Percentiles rank a stretch among this genome's conserved stretches.
phyloP scores from a whole-genome alignment of 2,113 vertebrate genomes.

The Pelecanus crispus region DNA sequence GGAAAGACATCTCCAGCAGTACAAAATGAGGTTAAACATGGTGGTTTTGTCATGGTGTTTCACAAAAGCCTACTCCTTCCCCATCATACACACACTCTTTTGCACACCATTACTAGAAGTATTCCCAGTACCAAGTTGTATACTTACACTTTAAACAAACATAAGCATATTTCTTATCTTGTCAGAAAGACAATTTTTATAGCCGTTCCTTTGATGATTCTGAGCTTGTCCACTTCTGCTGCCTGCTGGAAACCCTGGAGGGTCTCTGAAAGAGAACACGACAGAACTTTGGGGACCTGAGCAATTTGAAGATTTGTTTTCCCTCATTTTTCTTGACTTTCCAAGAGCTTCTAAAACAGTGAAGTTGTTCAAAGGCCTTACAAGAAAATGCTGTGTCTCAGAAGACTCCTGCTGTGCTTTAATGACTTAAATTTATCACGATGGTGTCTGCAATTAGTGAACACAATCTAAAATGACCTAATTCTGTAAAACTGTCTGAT shows the following conservation, averaged over 20 bases:
- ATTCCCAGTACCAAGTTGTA: background rate
- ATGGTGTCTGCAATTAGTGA: slow-evolving; percentile 34
- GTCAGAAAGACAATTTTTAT: background rate
- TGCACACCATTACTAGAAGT: background rate
- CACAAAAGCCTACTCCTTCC: background rate
- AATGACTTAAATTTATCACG: slow-evolving; percentile 56
- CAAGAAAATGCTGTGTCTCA: slow-evolving; percentile 41
- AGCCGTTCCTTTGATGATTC: background rate
- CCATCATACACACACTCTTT: background rate
- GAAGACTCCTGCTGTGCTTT: slow-evolving; percentile 58
- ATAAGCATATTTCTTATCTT: slow-evolving; percentile 18
- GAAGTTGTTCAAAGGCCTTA: slow-evolving; percentile 42
- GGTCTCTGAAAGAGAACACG: background rate
- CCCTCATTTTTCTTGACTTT: slow-evolving; percentile 26
- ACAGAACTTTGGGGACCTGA: background rate
- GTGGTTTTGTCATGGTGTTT: background rate
- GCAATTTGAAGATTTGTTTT: slow-evolving; percentile 35
- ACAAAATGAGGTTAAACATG: background rate
- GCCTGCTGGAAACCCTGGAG: slow-evolving; percentile 4
- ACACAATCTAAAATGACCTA: slow-evolving; percentile 12
- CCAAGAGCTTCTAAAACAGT: slow-evolving; percentile 25
- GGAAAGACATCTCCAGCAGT: background rate
- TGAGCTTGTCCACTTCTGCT: background rate
- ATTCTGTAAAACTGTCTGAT: slow-evolving; percentile 6
- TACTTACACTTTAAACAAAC: slow-evolving; percentile 11